Base-by-base conservation (phyloP, 1,140 invertebrate species). In the Drosophila santomea region DNA sequence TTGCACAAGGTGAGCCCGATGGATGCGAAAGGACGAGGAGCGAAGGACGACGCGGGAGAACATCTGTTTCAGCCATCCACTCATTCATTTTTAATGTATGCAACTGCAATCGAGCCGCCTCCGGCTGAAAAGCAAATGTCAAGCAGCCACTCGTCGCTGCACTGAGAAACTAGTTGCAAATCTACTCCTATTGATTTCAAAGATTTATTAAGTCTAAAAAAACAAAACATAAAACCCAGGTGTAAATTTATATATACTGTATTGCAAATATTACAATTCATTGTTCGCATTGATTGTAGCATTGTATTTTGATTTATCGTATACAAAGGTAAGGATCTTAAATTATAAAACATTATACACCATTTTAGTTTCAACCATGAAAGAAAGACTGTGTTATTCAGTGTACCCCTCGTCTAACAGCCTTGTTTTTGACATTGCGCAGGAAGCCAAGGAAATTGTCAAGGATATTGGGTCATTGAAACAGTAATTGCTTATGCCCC, bases 81-180 rank as follows among this genome's bases (percentile, higher is more conserved):
- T 74, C 61, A 57, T 75, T 76, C 47, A 75, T 60, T 67, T 79
- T 75, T 71, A 71, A 83, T 79, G 57, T 36, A 48, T 62, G 57
- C 63, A 66, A 71, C 67, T 71, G 67, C 67, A 71, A 58, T 71
- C 41, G 64, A 71, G 67, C 51, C 36, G 41, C 66, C 62, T 38
- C 50, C 25, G 36, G 51, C 67, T 71, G 67, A 36, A 71, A 66
- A 48, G 67, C 51, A 57, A 48, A 57, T 69, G 67, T 58, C 51
- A 67, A 47, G 48, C 32, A 35, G 48, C 25, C 25, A 25, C n/a
- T 39, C 11, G n/a, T 51, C 1, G 11, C n/a, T 14, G 14, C 61
- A 66, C 47, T 28, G 32, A 38, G n/a, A 38, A 20, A 28, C 17
- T 12, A 11, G n/a, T 44, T n/a, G 10, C 8, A 44, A n/a, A n/a